Percentiles rank a stretch among this genome's conserved stretches.
Evolutionary conservation across 2,113 vertebrate species (phyloP).

Genomic region (Hippocampus comes): DNA sequence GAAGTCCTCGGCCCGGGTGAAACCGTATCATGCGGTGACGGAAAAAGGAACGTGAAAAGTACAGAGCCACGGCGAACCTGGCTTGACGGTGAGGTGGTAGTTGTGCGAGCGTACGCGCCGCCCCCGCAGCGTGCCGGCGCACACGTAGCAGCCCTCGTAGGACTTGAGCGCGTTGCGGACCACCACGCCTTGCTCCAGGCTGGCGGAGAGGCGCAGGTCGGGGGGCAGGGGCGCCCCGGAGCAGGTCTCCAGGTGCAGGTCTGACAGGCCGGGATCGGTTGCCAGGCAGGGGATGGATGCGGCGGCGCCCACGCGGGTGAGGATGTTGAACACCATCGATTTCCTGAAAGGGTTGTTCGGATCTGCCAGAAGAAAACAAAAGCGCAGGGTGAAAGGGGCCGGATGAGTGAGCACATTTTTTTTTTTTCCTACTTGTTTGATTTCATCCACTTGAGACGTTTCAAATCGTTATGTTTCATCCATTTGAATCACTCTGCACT

Average conservation of each 20-base stretch:
- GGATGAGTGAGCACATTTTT: slow-evolving; percentile 9
- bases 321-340: slow-evolving; percentile 62
- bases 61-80: slow-evolving; percentile 49
- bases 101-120: slow-evolving; percentile 41
- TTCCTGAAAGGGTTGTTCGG: slow-evolving; percentile 80
- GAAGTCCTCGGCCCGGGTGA: too few species aligned
- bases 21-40: too few species aligned
- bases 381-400: slow-evolving; percentile 37
- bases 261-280: slow-evolving; percentile 80
- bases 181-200: slow-evolving; percentile 80
- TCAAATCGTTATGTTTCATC: too few species aligned
- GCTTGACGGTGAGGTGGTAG: slow-evolving; percentile 63
- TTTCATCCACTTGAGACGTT: background rate
- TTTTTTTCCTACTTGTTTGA: background rate
- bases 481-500: too few species aligned
- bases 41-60: background rate
- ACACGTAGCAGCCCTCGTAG: slow-evolving; percentile 83
- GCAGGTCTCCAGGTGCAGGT: slow-evolving; percentile 78
- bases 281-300: slow-evolving; percentile 81
- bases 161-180: slow-evolving; percentile 74
- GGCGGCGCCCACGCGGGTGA: slow-evolving; percentile 75
- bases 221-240: slow-evolving; percentile 64
- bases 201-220: slow-evolving; percentile 71
- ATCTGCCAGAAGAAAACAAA: slow-evolving; percentile 72
- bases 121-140: slow-evolving; percentile 72